These are phyloP conservation scores for Embidobia sp. DNA, from an alignment of 2,888 invertebrate species.

Conservation along the genomic window DNA sequence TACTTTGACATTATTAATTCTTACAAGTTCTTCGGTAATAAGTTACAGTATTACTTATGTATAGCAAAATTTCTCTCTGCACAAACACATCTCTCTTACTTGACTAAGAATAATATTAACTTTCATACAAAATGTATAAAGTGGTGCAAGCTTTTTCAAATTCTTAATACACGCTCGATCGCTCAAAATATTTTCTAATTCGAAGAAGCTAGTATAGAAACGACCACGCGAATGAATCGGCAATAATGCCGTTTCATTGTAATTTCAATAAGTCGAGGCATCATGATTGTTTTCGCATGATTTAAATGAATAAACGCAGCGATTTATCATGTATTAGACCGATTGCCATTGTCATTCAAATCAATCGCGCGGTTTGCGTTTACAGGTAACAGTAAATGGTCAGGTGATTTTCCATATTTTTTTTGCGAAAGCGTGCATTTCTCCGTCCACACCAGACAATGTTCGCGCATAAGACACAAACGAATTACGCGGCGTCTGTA, in stretches of 20 bases:
- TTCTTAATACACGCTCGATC: not conserved
- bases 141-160: no score
- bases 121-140: no score
- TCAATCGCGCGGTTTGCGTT: slow-evolving; percentile 8
- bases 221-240: no score
- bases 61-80: no score
- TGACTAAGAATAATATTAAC: no score
- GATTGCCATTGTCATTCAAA: slow-evolving; percentile 52
- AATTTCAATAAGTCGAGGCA: slow-evolving; percentile 1
- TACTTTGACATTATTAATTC: no score
- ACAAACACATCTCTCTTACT: no score
- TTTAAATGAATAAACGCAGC: slow-evolving; percentile 6
- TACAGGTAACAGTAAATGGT: slow-evolving; percentile 33
- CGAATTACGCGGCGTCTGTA: not conserved
- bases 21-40: no score
- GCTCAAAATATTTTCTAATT: not conserved
- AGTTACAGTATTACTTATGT: no score
- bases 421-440: no score
- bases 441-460: no score
- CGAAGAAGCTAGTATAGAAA: no score
- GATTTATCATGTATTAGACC: slow-evolving; percentile 43
- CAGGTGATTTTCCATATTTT: slow-evolving; percentile 31
- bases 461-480: not conserved
- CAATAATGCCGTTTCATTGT: not conserved
- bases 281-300: slow-evolving; percentile 15